Evolutionary conservation across 2,113 vertebrate genomes (phyloP).

Genomic region (Sapayoa aenigma): DNA sequence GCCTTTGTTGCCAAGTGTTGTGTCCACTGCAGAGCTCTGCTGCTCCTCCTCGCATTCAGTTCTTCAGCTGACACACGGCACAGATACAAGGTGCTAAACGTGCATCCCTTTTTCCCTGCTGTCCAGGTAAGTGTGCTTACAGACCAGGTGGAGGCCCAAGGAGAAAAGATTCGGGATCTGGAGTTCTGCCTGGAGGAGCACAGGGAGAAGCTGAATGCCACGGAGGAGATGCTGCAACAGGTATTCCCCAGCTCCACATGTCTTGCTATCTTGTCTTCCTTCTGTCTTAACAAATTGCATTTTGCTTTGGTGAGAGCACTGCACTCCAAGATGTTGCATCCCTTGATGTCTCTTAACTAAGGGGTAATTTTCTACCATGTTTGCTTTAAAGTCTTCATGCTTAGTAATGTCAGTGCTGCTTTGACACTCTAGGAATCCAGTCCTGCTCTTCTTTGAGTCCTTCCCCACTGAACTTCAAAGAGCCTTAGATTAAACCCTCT

Average conservation of each 20-base stretch:
- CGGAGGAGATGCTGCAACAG: slow-evolving; percentile 97
- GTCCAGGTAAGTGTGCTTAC: slow-evolving; percentile 94
- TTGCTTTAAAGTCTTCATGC: background rate
- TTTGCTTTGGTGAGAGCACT: background rate
- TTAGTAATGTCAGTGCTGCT: background rate
- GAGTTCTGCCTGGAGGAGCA: slow-evolving; percentile 95
- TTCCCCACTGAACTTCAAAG: slow-evolving; percentile 18
- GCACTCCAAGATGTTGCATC: background rate
- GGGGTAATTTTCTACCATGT: background rate
- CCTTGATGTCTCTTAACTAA: background rate
- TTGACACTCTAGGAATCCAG: background rate
- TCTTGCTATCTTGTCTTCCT: background rate
- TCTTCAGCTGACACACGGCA: background rate
- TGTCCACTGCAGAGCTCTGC: background rate
- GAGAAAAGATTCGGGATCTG: slow-evolving; percentile 96
- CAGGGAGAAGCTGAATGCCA: slow-evolving; percentile 92
- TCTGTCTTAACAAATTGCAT: background rate
- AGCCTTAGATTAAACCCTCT: slow-evolving; percentile 14
- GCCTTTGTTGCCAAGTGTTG: background rate
- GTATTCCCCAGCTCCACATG: slow-evolving; percentile 56
- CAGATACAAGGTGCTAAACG: background rate
- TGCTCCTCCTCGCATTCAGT: background rate
- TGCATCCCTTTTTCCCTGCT: background rate
- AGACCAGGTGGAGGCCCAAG: slow-evolving; percentile 97
- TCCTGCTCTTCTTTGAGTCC: background rate